phyloP scores from a whole-genome alignment of 2,113 vertebrate species.

The Alectura lathami region DNA sequence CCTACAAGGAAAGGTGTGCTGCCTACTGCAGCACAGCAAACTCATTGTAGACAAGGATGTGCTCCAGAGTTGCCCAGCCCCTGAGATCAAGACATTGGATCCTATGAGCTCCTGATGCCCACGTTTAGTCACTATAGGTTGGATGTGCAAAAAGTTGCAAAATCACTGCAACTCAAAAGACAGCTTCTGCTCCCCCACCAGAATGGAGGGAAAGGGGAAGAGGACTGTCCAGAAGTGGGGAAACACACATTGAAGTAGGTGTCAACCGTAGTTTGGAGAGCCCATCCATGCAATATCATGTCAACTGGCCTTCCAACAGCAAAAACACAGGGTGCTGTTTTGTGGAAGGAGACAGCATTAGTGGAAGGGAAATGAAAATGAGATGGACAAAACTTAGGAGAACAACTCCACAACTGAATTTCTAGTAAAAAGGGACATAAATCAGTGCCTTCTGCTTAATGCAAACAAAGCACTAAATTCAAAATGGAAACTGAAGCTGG shows the following conservation, averaged over 20 bases:
- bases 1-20: not conserved
- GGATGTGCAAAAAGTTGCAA: not conserved
- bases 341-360: not conserved
- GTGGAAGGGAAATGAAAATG: not conserved
- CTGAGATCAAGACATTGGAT: not conserved
- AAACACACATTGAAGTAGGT: not conserved
- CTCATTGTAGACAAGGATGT: not conserved
- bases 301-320: not conserved
- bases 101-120: not conserved
- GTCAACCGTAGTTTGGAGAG: not conserved
- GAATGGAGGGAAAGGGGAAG: not conserved
- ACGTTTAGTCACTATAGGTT: not conserved
- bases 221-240: not conserved
- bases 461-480: not conserved
- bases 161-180: not conserved
- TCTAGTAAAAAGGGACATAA: not conserved
- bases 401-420: not conserved
- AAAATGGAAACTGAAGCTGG: conserved; percentile 1
- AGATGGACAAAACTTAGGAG: not conserved
- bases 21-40: not conserved
- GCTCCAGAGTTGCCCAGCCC: not conserved
- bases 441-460: not conserved
- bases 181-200: fast-evolving
- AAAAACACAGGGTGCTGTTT: not conserved
- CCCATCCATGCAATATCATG: not conserved